These are phyloP conservation scores for Albula glossodonta DNA, from an alignment of 2,113 vertebrate species.

Conservation along the genomic window DNA sequence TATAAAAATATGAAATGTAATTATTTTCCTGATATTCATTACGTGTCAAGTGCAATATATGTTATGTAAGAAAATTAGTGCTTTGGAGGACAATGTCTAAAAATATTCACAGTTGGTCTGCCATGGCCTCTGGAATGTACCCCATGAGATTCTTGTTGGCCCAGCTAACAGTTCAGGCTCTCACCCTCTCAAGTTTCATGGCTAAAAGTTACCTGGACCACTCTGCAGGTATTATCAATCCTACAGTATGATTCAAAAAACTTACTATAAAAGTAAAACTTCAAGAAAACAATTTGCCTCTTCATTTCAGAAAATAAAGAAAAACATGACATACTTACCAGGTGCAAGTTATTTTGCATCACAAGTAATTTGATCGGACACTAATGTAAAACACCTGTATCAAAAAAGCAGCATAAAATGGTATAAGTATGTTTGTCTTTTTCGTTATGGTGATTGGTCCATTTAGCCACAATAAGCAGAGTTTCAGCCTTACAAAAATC, in stretches of 20 bases:
- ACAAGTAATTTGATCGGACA: slow-evolving; percentile 57
- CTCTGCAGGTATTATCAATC: slow-evolving; percentile 49
- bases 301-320: slow-evolving; percentile 44
- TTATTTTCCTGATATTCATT: background rate
- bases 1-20: background rate
- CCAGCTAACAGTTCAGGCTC: slow-evolving; percentile 52
- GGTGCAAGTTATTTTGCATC: slow-evolving; percentile 57
- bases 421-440: slow-evolving; percentile 67
- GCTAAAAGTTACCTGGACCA: slow-evolving; percentile 40
- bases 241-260: slow-evolving; percentile 41
- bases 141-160: slow-evolving; percentile 48
- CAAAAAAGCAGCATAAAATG: slow-evolving; percentile 56
- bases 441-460: slow-evolving; percentile 66
- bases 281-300: slow-evolving; percentile 29
- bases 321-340: slow-evolving; percentile 53
- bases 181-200: slow-evolving; percentile 56
- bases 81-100: slow-evolving; percentile 44
- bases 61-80: background rate
- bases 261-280: slow-evolving; percentile 18
- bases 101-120: slow-evolving; percentile 60
- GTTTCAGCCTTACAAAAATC: slow-evolving; percentile 40
- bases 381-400: slow-evolving; percentile 67
- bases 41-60: background rate
- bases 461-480: slow-evolving; percentile 65
- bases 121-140: slow-evolving; percentile 57